Evolutionary conservation across 1,140 invertebrate species (phyloP), one percentile per base, ranked within the genome.

Genomic region (Neodiprion pinetum): DNA sequence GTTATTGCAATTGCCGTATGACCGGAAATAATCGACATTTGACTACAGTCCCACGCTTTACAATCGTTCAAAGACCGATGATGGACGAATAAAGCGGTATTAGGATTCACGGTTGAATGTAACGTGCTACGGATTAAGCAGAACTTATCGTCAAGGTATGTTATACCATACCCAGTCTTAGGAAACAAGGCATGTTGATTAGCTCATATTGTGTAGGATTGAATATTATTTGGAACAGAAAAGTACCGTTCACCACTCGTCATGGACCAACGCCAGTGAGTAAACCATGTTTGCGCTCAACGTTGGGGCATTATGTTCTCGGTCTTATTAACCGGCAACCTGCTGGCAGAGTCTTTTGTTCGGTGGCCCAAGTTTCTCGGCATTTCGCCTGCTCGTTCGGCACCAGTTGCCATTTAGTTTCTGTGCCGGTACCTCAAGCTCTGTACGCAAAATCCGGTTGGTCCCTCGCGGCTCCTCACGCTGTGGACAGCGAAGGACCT

Each of bases 341-440:
- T 61, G 53, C 53, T 61, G 53, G 53, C 53, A 61, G 53, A 4
- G n/a, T 17, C 53, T 61, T 61, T 61, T 61, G 53, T 61, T 61
- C 53, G 53, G n/a, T 61, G 53, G 53, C n/a, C 53, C 11, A 61
- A 61, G 53, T 61, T 61, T 61, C 53, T 61, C 53, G 53, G 53
- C 53, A 61, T 61, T 61, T 61, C 53, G 11, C 53, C 53, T 61
- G 2, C 11, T 17, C 11, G 53, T 61, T 61, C 53, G 53, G 53
- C 11, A 17, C 53, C 53, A 40, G 28, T 40, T 40, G 5, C 53
- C 53, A 61, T 61, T 61, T 1, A 21, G n/a, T 61, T 9, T 9
- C 11, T 17, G 53, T 61, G n/a, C n/a, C 53, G 5, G n/a, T 40
- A 40, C 28, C 28, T 40, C 28, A 40, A 40, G 28, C 28, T 40